Base-by-base conservation (phyloP, 1,140 invertebrate genomes). In the Drosophila pruinosa region DNA sequence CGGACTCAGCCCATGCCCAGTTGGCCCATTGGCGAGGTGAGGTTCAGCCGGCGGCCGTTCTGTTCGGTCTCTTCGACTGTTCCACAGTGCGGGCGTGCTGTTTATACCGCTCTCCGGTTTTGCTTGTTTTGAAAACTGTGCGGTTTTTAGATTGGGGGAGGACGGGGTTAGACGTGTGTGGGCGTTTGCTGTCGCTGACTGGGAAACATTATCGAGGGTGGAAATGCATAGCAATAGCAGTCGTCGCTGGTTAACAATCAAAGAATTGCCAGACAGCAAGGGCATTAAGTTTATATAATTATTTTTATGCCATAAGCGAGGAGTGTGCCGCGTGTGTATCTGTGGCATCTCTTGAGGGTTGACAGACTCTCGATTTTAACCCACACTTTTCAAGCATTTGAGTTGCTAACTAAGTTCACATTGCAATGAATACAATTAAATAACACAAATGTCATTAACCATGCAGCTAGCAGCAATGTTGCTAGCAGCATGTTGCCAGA, bases 221-320 rank as follows among this genome's bases (percentile, higher is more conserved):
- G 82, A 75, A 88, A 65, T 64, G 75, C 65, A 54, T 14, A 47
- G 31, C 36, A 70, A 54, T 14, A 47, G 31, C 36, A 70, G 45
- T 48, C 17, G 12, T 39, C 15, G 69, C 56, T 56, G 64, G 41
- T 56, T 73, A 70, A 58, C 72, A 76, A 67, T 86, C 71, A 63
- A 63, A 64, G 73, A 85, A 81, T 48, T 67, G 82, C 77, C 81
- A 86, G 82, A 82, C 82, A 71, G 59, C 65, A 78, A 67, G 65
- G 39, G 52, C 78, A 78, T 85, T 80, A 89, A 81, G 77, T 89
- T 89, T 72, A 89, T 89, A 68, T 89, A 89, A 89, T 89, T 89
- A 89, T 89, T 89, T 88, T 81, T 81, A 89, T 89, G 80, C 86
- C 74, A 75, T 85, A 81, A 75, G 67, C 72, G 70, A 39, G 57